phyloP scores from a whole-genome alignment of 2,797 vertebrate genomes.

The Parambassis ranga region DNA sequence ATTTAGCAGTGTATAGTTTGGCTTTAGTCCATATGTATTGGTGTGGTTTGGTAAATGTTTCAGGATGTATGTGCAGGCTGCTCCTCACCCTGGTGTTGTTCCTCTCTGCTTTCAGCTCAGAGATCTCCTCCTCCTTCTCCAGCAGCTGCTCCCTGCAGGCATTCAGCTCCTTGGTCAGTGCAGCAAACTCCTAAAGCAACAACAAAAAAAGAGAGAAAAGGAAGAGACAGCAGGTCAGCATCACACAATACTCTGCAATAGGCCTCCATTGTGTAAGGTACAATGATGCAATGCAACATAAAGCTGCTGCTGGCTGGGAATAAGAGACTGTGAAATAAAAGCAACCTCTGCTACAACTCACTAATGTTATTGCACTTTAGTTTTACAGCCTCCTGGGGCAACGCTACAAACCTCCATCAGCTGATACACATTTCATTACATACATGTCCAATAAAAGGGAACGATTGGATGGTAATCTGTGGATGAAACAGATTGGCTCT shows the following conservation, averaged over 20 bases:
- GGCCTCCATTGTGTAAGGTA: background rate
- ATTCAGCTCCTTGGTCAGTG: slow-evolving; percentile 97
- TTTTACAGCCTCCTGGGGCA: no score
- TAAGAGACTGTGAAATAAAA: background rate
- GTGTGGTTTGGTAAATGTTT: background rate
- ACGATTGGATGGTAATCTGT: slow-evolving; percentile 21
- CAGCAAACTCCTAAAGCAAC: slow-evolving; percentile 93
- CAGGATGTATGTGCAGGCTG: background rate
- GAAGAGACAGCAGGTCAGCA: slow-evolving; percentile 1
- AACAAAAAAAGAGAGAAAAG: slow-evolving; percentile 6
- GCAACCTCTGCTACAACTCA: background rate
- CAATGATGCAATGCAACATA: background rate
- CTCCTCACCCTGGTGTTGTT: slow-evolving; percentile 98
- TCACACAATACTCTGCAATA: slow-evolving; percentile 2
- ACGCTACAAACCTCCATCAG: no score
- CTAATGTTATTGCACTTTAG: no score
- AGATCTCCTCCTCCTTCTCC: slow-evolving; percentile 99
- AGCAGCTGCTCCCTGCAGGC: slow-evolving; percentile 95
- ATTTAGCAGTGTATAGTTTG: no score
- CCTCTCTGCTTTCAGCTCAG: slow-evolving; percentile 98
- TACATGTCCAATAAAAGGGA: background rate
- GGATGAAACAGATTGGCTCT: slow-evolving; percentile 1
- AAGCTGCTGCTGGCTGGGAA: background rate
- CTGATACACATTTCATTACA: no score
- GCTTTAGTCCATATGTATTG: no score